Evolutionary conservation across 2,888 invertebrate genomes (phyloP), one percentile per base, ranked within the genome.

Genomic region (Perizoma flavofasciatum): DNA sequence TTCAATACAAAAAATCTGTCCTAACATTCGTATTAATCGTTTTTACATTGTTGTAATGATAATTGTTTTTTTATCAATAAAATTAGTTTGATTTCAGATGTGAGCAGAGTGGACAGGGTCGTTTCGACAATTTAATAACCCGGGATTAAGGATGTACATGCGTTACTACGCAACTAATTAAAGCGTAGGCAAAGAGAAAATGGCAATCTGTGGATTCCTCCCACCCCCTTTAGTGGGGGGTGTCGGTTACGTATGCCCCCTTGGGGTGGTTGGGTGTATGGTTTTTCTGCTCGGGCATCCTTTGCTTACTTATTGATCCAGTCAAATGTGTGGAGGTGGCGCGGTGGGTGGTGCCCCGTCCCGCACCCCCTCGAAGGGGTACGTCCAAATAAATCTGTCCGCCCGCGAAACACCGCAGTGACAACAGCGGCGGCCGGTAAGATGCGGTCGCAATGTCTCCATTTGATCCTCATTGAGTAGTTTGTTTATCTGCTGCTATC

Each of bases 281-380:
- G 92, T 92, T 92, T 92, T 92, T 92, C 92, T 92, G 89, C 92
- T 92, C 92, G 91, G 92, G 92, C 92, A 92, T 92, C 92, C 92
- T 92, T 92, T 92, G 92, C 92, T 92, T 92, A 92, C 92, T 92
- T 92, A 92, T 92, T 92, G 92, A 92, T 92, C 92, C 92, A 92
- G 92, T 92, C 92, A 92, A 93, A 92, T 93, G 92, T 92, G 90
- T 90, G 92, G 91, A 91, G 90, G 91, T 88, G 88, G 88, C 89
- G 88, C 86, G 86, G 89, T 86, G 89, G 90, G 87, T 85, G 86
- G 90, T 79, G 78, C 85, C 86, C 88, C 85, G 79, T 85, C 86
- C 86, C 86, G 81, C 83, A 73, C 78, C 85, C 81, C 83, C 76
- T 65, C 74, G 75, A 81, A 84, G 88, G 88, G 89, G 86, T 92